Conservation (phyloP, 2,113 vertebrate species). For the Phasianus colchicus region DNA sequence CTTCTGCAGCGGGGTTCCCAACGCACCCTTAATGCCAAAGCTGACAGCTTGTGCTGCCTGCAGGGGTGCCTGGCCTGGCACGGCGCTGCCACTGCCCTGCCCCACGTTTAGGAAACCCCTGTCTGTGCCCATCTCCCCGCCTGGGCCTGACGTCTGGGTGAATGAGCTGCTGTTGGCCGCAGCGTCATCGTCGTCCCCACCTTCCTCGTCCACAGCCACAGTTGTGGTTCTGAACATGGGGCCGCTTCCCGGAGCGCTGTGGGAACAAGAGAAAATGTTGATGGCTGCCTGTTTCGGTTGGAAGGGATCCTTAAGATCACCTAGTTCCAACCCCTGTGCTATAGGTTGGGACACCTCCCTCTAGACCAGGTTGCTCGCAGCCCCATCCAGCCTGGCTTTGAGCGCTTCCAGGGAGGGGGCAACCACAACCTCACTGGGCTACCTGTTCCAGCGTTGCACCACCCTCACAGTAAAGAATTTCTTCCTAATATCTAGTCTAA, state of each 20-base stretch:
- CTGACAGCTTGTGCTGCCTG: constrained; percentile 76
- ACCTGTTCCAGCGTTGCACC: no score
- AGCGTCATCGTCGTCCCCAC: constrained; percentile 81
- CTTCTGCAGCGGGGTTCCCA: constrained; percentile 85
- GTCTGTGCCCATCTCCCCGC: constrained; percentile 59
- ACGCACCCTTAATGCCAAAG: constrained; percentile 84
- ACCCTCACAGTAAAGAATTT: no score
- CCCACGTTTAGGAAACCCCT: constrained; percentile 71
- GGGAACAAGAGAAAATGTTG: constrained; percentile 37
- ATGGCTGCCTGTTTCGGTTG: background rate
- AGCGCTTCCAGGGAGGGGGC: no score
- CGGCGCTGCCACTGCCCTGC: constrained; percentile 25
- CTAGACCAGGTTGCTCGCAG: no score
- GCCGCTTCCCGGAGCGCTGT: constrained; percentile 92
- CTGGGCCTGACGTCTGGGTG: constrained; percentile 27
- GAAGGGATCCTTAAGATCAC: no score
- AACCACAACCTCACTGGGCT: no score
- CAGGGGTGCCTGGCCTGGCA: constrained; percentile 49
- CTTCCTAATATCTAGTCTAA: no score
- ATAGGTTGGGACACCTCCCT: no score
- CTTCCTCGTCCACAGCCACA: constrained; percentile 92
- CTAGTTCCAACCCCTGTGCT: no score
- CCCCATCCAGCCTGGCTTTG: no score
- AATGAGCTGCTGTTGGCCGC: constrained; percentile 66
- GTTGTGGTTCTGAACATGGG: constrained; percentile 99